A percentile compares a stretch with the other conserved stretches of the same genome.
Evolutionary conservation across 2,888 invertebrate species (phyloP).

Genomic region (Drosophila paranaensis): DNA sequence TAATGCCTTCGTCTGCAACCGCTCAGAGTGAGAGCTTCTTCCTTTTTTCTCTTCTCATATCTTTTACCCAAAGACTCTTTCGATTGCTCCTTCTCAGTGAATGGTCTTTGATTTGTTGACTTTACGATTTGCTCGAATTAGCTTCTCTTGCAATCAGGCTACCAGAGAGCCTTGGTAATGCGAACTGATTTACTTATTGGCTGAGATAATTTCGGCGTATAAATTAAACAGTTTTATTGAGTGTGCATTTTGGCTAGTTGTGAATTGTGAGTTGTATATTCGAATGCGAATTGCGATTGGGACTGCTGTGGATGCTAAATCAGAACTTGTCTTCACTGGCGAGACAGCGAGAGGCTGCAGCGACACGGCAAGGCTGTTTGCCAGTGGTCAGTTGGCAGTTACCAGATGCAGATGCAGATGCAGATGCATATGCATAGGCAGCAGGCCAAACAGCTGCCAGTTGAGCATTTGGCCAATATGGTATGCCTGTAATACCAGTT

Average conservation of each 20-base stretch:
- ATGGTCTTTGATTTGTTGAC: background rate
- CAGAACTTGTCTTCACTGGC: constrained; percentile 61
- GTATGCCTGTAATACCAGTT: constrained; percentile 52
- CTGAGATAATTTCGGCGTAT: constrained; percentile 4
- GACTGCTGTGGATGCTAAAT: constrained; percentile 21
- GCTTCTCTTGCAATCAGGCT: constrained; percentile 1
- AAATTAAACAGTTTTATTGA: constrained; percentile 36
- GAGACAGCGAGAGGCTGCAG: constrained; percentile 3
- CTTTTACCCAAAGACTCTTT: too few species aligned
- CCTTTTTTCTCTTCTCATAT: too few species aligned
- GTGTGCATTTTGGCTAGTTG: constrained; percentile 25
- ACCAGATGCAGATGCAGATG: background rate
- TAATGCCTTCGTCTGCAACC: too few species aligned
- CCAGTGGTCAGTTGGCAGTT: background rate
- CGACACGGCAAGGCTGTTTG: background rate
- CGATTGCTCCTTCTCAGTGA: background rate
- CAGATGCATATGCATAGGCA: constrained; percentile 1
- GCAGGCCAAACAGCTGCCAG: constrained; percentile 45
- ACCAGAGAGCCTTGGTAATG: background rate
- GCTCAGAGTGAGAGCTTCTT: too few species aligned
- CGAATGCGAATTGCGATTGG: constrained; percentile 9
- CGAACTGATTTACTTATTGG: constrained; percentile 7
- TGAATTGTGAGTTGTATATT: constrained; percentile 28
- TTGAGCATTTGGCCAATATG: constrained; percentile 32
- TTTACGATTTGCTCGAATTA: background rate